phyloP scores from a whole-genome alignment of 2,797 vertebrate species.

The Paguma larvata region DNA sequence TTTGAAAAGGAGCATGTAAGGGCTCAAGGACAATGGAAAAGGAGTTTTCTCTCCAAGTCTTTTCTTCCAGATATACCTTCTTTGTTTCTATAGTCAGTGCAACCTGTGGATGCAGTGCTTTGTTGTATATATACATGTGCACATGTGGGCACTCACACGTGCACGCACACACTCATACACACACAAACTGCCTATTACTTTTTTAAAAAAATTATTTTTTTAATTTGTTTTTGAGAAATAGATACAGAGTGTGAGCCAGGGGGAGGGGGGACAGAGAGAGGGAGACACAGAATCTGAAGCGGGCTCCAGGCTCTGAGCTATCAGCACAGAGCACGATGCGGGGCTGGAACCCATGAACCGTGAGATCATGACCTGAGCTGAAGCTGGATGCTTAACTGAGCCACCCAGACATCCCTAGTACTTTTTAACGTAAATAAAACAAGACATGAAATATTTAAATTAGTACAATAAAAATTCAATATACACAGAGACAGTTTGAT shows the following conservation, averaged over 20 bases:
- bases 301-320: too few species aligned
- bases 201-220: not conserved
- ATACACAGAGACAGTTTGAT: not conserved
- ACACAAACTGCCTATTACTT: not conserved
- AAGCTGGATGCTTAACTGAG: too few species aligned
- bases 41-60: not conserved
- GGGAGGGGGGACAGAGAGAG: too few species aligned
- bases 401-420: not conserved
- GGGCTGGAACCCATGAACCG: too few species aligned
- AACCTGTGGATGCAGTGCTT: not conserved
- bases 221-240: too few species aligned
- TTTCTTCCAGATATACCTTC: not conserved
- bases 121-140: not conserved
- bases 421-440: not conserved
- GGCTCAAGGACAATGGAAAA: not conserved
- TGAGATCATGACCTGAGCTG: too few species aligned
- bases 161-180: accelerated
- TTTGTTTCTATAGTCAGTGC: not conserved
- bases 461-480: not conserved
- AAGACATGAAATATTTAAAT: not conserved
- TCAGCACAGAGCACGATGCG: too few species aligned
- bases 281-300: too few species aligned
- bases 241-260: too few species aligned
- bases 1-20: not conserved
- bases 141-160: not conserved